Conservation (phyloP, 2,113 vertebrate species). For the Scophthalmus maximus region DNA sequence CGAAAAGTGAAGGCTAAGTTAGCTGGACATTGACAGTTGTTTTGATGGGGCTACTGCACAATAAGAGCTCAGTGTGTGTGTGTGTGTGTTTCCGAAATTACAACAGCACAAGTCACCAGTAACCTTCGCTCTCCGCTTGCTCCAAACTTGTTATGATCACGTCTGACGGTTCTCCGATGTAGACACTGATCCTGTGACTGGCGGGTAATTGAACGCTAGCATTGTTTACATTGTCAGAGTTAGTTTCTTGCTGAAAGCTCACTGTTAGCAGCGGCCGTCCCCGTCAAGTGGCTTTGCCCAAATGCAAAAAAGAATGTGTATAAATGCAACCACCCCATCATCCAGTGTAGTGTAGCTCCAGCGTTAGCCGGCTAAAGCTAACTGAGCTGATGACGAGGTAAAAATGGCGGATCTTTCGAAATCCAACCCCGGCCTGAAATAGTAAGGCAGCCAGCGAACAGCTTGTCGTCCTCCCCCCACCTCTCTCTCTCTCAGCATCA, state of each 20-base stretch:
- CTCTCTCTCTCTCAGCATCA: background rate
- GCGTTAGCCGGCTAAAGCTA: constrained; percentile 72
- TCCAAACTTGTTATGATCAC: background rate
- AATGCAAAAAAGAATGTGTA: background rate
- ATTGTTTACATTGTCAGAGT: constrained; percentile 64
- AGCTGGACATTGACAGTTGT: constrained; percentile 18
- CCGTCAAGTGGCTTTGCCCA: background rate
- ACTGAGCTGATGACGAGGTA: constrained; percentile 90
- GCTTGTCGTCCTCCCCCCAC: constrained; percentile 21
- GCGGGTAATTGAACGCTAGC: constrained; percentile 48
- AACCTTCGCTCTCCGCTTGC: background rate
- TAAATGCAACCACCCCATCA: background rate
- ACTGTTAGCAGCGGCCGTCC: background rate
- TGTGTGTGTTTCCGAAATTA: background rate
- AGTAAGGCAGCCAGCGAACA: constrained; percentile 64
- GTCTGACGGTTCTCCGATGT: background rate
- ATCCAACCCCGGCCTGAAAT: constrained; percentile 91
- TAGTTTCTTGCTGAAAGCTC: background rate
- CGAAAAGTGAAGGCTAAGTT: constrained; percentile 40
- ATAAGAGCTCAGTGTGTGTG: background rate
- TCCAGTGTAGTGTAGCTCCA: constrained; percentile 32
- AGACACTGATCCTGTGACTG: background rate
- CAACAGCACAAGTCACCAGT: background rate
- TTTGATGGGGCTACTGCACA: constrained; percentile 5
- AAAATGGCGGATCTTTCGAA: constrained; percentile 99